Evolutionary conservation across 2,888 invertebrate species (phyloP).

Genomic region (Malthinus seriepunctatus): DNA sequence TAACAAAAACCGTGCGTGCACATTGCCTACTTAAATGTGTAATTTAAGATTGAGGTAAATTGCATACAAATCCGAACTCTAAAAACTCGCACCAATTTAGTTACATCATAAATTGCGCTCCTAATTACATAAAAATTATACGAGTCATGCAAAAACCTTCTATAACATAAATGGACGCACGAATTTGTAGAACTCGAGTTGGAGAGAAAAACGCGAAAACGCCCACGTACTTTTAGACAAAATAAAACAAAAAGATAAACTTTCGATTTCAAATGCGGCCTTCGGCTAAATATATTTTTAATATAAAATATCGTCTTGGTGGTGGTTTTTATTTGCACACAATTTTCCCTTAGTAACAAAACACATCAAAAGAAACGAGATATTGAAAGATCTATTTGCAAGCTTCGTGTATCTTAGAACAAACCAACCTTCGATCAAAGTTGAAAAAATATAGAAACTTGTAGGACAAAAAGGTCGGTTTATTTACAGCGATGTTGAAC

Average conservation of each 20-base stretch:
- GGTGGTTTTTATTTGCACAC: not conserved
- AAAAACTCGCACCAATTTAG: not conserved
- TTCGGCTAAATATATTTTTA: no score
- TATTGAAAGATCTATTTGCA: not conserved
- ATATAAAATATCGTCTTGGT: not conserved
- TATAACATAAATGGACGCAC: slow-evolving; percentile 5
- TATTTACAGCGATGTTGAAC: slow-evolving; percentile 31
- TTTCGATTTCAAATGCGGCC: not conserved
- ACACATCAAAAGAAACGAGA: not conserved
- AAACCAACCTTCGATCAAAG: slow-evolving; percentile 9
- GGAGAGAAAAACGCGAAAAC: not conserved
- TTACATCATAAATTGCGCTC: slow-evolving; percentile 9
- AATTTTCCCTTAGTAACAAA: slow-evolving; percentile 1
- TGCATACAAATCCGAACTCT: not conserved
- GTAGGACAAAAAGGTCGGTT: slow-evolving; percentile 31
- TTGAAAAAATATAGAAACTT: slow-evolving; percentile 19
- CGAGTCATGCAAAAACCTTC: slow-evolving; percentile 23
- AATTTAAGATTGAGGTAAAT: not conserved
- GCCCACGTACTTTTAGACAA: slow-evolving; percentile 1
- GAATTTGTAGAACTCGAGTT: not conserved
- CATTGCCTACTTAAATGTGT: not conserved
- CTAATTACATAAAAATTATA: slow-evolving; percentile 16
- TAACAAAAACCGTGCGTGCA: not conserved
- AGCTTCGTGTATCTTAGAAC: not conserved
- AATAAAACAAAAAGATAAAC: not conserved